These are phyloP conservation scores for Argyrosomus japonicus DNA, from an alignment of 2,113 vertebrate species.

Conservation along the genomic window DNA sequence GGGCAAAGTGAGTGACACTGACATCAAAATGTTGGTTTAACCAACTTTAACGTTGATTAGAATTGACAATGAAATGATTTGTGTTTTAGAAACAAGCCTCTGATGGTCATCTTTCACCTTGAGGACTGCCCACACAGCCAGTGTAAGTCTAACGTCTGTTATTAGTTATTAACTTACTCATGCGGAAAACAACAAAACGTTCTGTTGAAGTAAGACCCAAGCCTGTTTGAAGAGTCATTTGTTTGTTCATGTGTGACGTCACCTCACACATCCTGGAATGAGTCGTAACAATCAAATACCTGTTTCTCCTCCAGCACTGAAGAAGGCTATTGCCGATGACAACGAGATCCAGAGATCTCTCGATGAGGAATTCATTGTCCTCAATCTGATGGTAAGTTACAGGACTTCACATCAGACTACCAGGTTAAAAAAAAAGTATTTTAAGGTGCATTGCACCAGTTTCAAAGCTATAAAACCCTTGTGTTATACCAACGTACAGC, in stretches of 20 bases:
- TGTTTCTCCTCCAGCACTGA: conserved; percentile 85
- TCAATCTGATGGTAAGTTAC: conserved; percentile 92
- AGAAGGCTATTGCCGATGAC: conserved; percentile 89
- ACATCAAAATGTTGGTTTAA: background rate
- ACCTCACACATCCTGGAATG: conserved; percentile 4
- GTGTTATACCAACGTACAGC: background rate
- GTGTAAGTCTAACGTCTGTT: conserved; percentile 76
- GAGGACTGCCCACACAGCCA: conserved; percentile 94
- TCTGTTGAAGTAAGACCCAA: background rate
- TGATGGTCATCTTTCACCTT: conserved; percentile 95
- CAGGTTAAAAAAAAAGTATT: background rate
- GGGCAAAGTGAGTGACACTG: conserved; percentile 77
- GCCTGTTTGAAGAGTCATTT: conserved; percentile 28
- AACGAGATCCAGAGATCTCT: conserved; percentile 90
- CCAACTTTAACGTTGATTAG: background rate
- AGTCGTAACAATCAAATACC: background rate
- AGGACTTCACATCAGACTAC: background rate
- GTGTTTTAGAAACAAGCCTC: conserved; percentile 90
- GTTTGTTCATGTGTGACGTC: conserved; percentile 25
- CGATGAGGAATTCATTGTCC: conserved; percentile 90
- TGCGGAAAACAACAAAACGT: background rate
- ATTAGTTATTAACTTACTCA: background rate
- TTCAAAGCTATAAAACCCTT: background rate
- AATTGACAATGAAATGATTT: conserved; percentile 14
- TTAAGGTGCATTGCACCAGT: background rate